Evolutionary conservation across 1,140 invertebrate genomes (phyloP), one percentile per base, ranked within the genome.

Genomic region (Heliconius congener): DNA sequence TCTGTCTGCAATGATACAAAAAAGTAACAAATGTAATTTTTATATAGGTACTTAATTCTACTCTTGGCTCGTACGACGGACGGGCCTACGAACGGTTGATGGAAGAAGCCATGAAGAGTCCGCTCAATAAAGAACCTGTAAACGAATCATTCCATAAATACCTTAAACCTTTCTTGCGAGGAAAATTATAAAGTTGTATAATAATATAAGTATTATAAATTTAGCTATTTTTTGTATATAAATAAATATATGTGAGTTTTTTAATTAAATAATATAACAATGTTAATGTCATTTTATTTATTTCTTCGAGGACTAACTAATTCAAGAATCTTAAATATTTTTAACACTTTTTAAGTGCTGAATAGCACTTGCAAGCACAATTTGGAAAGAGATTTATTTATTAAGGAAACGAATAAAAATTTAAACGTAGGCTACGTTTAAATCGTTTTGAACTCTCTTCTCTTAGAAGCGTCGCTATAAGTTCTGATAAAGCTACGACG

Each of bases 1-100:
- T 46, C 13, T 46, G 4, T 4, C 11, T 3, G 13, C 42, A 46
- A 46, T 46, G 42, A 3, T 16, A 46, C 16, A 46, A 52, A 52
- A 23, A 52, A 19, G 18, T 19, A 52, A 52, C 0, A 2, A 52
- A 52, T 52, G 6, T 19, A 30, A 30, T 30, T 30, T 84, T 70
- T 83, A 66, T 70, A n/a, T 74, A 94, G 93, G 85, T 93, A 39
- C 90, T 99, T 19, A 95, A 95, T 71, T 99, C 98, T 19, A 96
- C 97, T 3, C 92, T 99, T 1, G 98, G 98, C 1, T 96, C 97
- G 23, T 98, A 97, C 86, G 98, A 99, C 94, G 98, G 98, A 3
- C 96, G 97, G 81, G 98, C 99, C 1, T 99, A 99, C 90, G 96
- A 98, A 87, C 96, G 97, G 78, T 95, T 99, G 18, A 98, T 97